Conservation (phyloP, 2,888 invertebrate species). For the Bhutanitis thaidina region DNA sequence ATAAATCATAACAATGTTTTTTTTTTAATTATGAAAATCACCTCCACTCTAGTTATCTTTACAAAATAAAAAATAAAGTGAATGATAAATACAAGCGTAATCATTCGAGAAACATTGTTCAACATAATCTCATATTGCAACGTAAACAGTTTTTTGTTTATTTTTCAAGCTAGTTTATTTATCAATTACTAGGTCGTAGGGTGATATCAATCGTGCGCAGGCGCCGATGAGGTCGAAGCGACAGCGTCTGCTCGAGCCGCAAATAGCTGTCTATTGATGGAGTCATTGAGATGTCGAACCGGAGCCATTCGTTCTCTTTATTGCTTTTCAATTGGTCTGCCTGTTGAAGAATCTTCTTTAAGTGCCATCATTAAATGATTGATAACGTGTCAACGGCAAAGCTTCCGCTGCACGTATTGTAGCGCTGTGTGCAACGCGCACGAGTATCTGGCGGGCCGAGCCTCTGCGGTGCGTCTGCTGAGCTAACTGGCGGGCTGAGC, state of each 20-base stretch:
- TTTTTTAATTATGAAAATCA: too few relatives aligned
- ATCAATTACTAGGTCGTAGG: not conserved
- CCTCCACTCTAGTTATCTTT: too few relatives aligned
- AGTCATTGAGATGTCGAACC: not conserved
- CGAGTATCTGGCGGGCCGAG: too few relatives aligned
- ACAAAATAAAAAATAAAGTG: too few relatives aligned
- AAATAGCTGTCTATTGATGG: not conserved
- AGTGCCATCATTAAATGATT: not conserved
- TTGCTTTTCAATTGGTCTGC: slow-evolving; percentile 6
- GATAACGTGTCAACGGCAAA: not conserved
- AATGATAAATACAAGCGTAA: not conserved
- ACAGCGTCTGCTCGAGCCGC: not conserved
- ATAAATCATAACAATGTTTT: too few relatives aligned
- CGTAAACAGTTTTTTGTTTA: not conserved
- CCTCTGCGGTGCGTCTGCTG: too few relatives aligned
- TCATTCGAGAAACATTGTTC: not conserved
- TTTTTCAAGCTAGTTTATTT: not conserved
- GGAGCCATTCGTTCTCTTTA: not conserved
- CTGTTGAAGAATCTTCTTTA: not conserved
- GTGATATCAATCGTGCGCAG: not conserved
- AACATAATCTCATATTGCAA: not conserved
- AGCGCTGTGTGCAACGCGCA: too few relatives aligned
- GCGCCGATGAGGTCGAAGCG: not conserved
- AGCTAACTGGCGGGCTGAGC: too few relatives aligned
- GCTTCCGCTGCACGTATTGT: not conserved